Evolutionary conservation across 37 sponge, comb jelly and placozoan genomes (phyloP), one percentile per base, ranked within the genome.

Genomic region (Crambe crambe): DNA sequence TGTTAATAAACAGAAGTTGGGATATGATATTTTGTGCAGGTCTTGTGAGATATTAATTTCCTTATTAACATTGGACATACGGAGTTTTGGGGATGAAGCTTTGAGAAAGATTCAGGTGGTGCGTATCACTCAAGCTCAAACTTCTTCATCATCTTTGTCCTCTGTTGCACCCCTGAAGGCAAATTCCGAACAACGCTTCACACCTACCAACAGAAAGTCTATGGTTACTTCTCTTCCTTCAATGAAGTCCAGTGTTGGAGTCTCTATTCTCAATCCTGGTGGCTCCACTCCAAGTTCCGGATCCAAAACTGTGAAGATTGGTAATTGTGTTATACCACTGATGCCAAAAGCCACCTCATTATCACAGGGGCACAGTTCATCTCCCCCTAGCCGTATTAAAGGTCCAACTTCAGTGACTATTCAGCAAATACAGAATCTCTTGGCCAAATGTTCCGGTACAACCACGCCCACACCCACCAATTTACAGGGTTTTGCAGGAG

Each of bases 291-390:
- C 10, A 30, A 65, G 10, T 65, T 34, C 35, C 3, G 66, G 34
- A 31, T 6, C 66, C 31, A 65, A 30, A 31, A 41, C 74, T 5
- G 21, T 73, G n/a, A 73, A 42, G 36, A 76, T 76, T 37, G 76
- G 76, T 10, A 76, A 76, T 61, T 30, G 18, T 2, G 26, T 60
- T 8, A 37, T 76, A 31, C 76, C 76, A 6, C 9, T 65, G 9
- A 30, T 65, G 34, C 31, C 66, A 26, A 32, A 17, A 34, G 10
- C 66, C 3, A 65, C 27, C 10, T 9, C 31, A 22, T 23, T 40
- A 38, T 40, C 71, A 3, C n/a, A 42, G 71, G 71, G 71, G 37
- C 22, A 40, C n/a, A 30, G 15, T 20, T 29, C 63, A 8, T 31
- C 39, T 42, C 51, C 29, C 73, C 37, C 12, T 36, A 72, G 12